phyloP scores from a whole-genome alignment of 2,888 invertebrate genomes.

The Habrosyne pyritoides region DNA sequence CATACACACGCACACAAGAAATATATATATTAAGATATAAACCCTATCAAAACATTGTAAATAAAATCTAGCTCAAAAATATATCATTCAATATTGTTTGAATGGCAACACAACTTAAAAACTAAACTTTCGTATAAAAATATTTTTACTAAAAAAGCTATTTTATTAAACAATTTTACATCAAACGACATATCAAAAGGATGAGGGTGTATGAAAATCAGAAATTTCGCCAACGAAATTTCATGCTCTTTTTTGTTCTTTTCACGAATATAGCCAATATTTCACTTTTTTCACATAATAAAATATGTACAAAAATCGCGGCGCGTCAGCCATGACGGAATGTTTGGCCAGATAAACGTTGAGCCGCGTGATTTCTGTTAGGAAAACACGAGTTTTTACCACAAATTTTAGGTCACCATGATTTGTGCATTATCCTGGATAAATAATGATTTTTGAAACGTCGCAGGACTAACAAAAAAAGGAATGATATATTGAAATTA shows the following conservation, averaged over 20 bases:
- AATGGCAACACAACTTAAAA: not conserved
- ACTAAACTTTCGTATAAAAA: not conserved
- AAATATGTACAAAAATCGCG: conserved; percentile 1
- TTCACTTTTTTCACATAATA: conserved; percentile 2
- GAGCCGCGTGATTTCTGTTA: conserved; percentile 4
- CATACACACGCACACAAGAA: no score
- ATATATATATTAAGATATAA: no score
- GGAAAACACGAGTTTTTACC: not conserved
- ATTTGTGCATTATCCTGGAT: not conserved
- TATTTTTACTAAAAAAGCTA: not conserved
- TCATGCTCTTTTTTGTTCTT: not conserved
- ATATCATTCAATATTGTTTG: not conserved
- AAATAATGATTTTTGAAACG: no score
- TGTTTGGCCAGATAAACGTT: conserved; percentile 7
- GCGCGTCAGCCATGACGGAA: conserved; percentile 4
- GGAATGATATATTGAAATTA: no score
- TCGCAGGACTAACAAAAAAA: no score
- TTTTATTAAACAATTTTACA: not conserved
- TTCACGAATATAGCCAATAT: not conserved
- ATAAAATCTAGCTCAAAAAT: not conserved
- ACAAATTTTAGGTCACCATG: not conserved
- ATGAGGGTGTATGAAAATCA: not conserved
- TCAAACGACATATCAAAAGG: not conserved
- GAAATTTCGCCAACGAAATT: not conserved
- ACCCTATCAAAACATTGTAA: not conserved